A percentile compares a stretch with the other conserved stretches of the same genome.
phyloP scores from a whole-genome alignment of 2,888 invertebrate genomes.

The Calameuta filiformis region DNA sequence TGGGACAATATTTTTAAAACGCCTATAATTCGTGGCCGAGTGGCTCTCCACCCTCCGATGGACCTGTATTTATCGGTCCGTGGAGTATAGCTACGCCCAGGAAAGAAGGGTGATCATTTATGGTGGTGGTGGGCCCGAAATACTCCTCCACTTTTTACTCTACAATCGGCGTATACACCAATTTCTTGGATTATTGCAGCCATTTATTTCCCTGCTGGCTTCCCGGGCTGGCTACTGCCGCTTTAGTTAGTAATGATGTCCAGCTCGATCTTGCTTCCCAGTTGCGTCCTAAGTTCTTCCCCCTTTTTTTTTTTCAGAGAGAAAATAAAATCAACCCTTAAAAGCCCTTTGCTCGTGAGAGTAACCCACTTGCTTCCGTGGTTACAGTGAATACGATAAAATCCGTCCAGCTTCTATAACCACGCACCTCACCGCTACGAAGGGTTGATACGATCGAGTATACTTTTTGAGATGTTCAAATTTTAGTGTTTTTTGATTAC shows the following conservation, averaged over 20 bases:
- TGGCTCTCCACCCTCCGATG: constrained; percentile 48
- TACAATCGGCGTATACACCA: constrained; percentile 54
- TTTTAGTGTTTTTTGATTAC: no score
- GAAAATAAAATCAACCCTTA: neutral
- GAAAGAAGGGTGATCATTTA: constrained; percentile 62
- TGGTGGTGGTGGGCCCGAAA: constrained; percentile 34
- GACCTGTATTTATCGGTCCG: constrained; percentile 65
- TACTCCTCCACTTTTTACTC: constrained; percentile 43
- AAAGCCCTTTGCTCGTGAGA: neutral
- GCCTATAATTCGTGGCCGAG: constrained; percentile 63
- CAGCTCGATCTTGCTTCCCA: constrained; percentile 18
- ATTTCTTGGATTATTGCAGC: constrained; percentile 54
- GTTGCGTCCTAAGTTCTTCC: neutral
- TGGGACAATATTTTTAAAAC: constrained; percentile 67
- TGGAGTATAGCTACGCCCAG: constrained; percentile 58
- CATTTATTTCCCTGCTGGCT: constrained; percentile 53
- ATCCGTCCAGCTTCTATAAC: neutral
- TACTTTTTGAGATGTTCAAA: neutral
- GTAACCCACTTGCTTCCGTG: neutral
- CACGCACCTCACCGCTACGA: neutral
- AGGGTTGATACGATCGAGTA: neutral
- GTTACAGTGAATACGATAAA: neutral
- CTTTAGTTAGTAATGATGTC: constrained; percentile 56
- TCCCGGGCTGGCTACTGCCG: constrained; percentile 37
- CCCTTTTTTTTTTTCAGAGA: neutral